Conservation (phyloP, 2,888 invertebrate genomes). For the Chrysodeixis includens region DNA sequence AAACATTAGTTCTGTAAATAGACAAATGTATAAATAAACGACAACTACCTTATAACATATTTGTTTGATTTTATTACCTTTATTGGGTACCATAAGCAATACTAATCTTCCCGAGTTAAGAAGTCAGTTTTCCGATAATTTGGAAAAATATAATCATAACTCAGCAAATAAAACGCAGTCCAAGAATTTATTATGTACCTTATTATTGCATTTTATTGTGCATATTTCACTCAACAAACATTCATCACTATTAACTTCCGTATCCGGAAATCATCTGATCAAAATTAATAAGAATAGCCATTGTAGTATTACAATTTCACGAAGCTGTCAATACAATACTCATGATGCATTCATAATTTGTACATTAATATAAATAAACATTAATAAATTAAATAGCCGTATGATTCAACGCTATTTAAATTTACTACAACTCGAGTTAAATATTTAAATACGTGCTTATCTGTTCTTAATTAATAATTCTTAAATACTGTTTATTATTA, state of each 20-base stretch:
- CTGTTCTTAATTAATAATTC: no score
- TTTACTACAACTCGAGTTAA: no score
- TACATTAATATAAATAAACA: background rate
- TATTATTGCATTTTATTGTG: background rate
- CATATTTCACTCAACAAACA: background rate
- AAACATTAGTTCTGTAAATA: conserved; percentile 70
- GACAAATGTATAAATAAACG: conserved; percentile 68
- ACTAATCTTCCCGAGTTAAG: no score
- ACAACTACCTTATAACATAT: conserved; percentile 61
- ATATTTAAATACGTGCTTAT: no score
- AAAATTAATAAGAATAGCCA: background rate
- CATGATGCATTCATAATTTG: background rate
- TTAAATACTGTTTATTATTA: no score
- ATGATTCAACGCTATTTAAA: no score
- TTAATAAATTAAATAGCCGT: no score
- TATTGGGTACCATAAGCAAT: no score
- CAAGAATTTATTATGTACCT: no score
- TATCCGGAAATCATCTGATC: background rate
- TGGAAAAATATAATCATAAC: no score
- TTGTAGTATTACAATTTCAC: background rate
- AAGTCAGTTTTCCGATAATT: no score
- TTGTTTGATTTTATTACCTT: conserved; percentile 36
- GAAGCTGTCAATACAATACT: background rate
- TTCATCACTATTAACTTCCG: background rate
- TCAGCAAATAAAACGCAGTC: no score